These are phyloP conservation scores for Polydrusus cervinus DNA, from an alignment of 2,888 invertebrate species.

Conservation along the genomic window DNA sequence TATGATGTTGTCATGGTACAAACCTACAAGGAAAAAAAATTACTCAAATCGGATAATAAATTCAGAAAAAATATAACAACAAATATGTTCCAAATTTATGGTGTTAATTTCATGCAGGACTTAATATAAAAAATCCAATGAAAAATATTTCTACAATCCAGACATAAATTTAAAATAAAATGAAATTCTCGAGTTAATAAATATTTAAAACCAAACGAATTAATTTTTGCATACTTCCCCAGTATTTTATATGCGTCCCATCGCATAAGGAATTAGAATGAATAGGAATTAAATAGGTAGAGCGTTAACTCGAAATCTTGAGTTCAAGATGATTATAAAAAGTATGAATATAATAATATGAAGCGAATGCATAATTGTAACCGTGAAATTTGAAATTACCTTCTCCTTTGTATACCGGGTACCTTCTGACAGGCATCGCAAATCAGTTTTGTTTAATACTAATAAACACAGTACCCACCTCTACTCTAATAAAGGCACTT, in stretches of 20 bases:
- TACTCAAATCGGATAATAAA: too few species aligned
- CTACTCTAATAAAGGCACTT: slow-evolving; percentile 50
- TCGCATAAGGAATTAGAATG: neutral
- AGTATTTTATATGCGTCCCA: neutral
- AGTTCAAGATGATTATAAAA: slow-evolving; percentile 24
- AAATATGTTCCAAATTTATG: too few species aligned
- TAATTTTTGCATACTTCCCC: neutral
- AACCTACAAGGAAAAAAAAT: too few species aligned
- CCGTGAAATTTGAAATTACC: slow-evolving; percentile 71
- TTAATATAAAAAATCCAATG: too few species aligned
- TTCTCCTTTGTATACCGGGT: slow-evolving; percentile 61
- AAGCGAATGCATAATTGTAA: slow-evolving; percentile 70
- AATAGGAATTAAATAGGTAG: slow-evolving; percentile 18
- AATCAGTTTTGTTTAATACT: slow-evolving; percentile 62
- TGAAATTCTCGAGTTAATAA: too few species aligned
- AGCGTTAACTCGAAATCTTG: slow-evolving; percentile 29
- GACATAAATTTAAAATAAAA: too few species aligned
- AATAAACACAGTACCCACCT: slow-evolving; percentile 47
- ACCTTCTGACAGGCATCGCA: slow-evolving; percentile 61
- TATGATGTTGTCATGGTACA: too few species aligned
- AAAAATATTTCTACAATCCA: too few species aligned
- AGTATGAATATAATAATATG: slow-evolving; percentile 63
- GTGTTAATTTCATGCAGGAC: too few species aligned
- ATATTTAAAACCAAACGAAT: too few species aligned
- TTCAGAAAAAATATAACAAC: too few species aligned